phyloP scores from a whole-genome alignment of 2,888 invertebrate species.

The Drosophila parthenogenetica region DNA sequence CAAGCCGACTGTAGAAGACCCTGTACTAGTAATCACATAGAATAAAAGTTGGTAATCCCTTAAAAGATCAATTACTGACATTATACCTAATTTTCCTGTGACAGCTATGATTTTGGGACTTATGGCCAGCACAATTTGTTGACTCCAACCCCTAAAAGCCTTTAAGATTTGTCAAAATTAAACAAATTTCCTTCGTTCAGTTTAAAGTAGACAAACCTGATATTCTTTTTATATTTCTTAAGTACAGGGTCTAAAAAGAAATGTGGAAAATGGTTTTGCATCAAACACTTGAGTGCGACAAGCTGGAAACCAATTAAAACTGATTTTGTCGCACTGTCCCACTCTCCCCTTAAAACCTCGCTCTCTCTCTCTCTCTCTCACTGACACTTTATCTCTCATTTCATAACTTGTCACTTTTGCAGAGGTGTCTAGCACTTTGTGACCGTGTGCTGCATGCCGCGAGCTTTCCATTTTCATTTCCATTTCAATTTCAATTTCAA shows the following conservation, averaged over 20 bases:
- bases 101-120: too few relatives aligned
- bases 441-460: conserved; percentile 17
- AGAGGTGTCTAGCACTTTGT: not conserved
- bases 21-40: too few relatives aligned
- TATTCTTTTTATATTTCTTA: too few relatives aligned
- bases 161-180: too few relatives aligned
- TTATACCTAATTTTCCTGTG: too few relatives aligned
- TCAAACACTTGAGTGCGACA: conserved; percentile 8
- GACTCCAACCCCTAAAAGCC: too few relatives aligned
- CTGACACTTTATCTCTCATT: not conserved
- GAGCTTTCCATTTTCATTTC: conserved; percentile 34
- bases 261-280: not conserved
- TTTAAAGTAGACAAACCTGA: too few relatives aligned
- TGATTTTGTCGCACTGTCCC: conserved; percentile 8
- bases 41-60: too few relatives aligned
- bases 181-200: too few relatives aligned
- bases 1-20: not conserved
- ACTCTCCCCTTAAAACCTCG: not conserved
- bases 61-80: too few relatives aligned
- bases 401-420: conserved; percentile 38
- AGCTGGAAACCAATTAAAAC: conserved; percentile 30
- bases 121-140: too few relatives aligned
- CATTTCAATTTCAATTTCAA: conserved; percentile 20
- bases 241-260: conserved; percentile 1
- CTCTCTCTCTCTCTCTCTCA: not conserved